Conservation (phyloP, 1,140 invertebrate species). For the Scaptomyza montana region DNA sequence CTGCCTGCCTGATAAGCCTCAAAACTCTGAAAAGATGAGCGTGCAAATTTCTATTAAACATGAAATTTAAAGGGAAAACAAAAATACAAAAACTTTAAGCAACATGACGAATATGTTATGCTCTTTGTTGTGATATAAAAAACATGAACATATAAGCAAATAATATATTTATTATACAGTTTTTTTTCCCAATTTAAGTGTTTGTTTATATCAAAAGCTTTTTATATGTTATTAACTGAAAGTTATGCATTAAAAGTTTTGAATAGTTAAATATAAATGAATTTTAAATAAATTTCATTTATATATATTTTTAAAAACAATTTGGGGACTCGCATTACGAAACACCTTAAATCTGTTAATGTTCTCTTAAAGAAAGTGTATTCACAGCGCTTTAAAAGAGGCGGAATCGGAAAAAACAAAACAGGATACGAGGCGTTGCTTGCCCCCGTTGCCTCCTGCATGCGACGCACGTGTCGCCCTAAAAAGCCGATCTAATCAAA, state of each 20-base stretch:
- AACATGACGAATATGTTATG: neutral
- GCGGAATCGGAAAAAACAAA: slow-evolving; percentile 60
- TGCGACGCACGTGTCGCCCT: slow-evolving; percentile 64
- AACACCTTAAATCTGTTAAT: neutral
- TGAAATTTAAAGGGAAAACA: slow-evolving; percentile 11
- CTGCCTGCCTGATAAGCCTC: slow-evolving; percentile 67
- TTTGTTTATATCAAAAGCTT: no score
- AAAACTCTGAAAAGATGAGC: slow-evolving; percentile 69
- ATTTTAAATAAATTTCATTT: no score
- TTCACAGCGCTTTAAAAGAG: slow-evolving; percentile 1
- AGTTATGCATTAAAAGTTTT: no score
- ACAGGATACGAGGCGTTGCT: slow-evolving; percentile 66
- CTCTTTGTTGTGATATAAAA: neutral
- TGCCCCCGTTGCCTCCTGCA: slow-evolving; percentile 24
- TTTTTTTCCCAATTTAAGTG: no score
- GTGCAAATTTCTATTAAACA: slow-evolving; percentile 66
- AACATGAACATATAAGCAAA: no score
- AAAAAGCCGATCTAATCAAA: slow-evolving; percentile 80
- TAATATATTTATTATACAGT: no score
- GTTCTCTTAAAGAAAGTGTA: slow-evolving; percentile 7
- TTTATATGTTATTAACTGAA: no score
- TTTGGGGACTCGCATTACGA: neutral
- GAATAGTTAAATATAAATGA: no score
- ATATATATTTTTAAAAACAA: no score
- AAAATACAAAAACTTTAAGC: neutral